Conservation (phyloP, 2,113 vertebrate species). For the Vidua chalybeata region DNA sequence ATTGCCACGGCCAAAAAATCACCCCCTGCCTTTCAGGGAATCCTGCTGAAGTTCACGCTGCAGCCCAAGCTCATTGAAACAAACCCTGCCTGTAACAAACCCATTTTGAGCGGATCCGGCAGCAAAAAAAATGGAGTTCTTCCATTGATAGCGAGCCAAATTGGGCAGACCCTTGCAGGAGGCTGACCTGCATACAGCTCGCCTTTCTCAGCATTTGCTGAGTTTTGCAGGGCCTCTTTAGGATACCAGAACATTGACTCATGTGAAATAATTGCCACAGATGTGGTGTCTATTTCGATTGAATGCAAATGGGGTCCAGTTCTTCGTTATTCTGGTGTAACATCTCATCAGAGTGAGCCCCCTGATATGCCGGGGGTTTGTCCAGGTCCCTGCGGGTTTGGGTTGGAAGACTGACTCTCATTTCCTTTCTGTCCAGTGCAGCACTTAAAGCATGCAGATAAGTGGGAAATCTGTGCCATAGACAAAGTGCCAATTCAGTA, state of each 20-base stretch:
- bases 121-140: background rate
- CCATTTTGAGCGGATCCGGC: rapidly evolving
- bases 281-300: background rate
- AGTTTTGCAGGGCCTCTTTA: background rate
- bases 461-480: background rate
- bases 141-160: background rate
- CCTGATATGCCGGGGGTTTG: rapidly evolving
- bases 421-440: background rate
- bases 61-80: background rate
- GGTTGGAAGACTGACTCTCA: background rate
- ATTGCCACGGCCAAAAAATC: background rate
- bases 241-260: background rate
- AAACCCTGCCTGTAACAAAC: background rate
- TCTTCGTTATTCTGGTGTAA: background rate
- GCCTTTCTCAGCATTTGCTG: background rate
- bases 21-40: background rate
- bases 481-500: background rate
- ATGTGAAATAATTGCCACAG: background rate
- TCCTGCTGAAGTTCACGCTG: background rate
- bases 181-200: background rate
- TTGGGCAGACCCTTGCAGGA: background rate
- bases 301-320: background rate
- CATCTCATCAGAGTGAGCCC: background rate
- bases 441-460: background rate
- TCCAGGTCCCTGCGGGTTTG: background rate